A percentile compares a stretch with the other conserved stretches of the same genome.
These are phyloP conservation scores for Blastobasis lacticolella DNA, from an alignment of 2,888 invertebrate genomes.

Conservation along the genomic window DNA sequence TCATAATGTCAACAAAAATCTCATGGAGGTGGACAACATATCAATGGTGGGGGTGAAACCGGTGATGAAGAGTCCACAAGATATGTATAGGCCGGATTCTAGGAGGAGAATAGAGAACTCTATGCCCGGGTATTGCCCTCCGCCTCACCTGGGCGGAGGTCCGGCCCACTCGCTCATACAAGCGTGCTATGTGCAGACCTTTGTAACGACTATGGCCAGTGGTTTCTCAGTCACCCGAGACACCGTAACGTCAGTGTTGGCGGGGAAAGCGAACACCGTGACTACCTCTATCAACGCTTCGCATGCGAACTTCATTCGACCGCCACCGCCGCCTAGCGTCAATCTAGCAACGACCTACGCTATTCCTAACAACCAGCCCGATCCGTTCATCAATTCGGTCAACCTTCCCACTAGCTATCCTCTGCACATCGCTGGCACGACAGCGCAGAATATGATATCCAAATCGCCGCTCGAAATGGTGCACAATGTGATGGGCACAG, in stretches of 20 bases:
- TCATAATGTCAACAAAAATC: conserved; percentile 65
- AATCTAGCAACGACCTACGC: conserved; percentile 59
- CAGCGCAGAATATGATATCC: conserved; percentile 67
- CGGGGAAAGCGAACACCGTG: conserved; percentile 83
- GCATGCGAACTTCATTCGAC: conserved; percentile 58
- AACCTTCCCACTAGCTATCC: conserved; percentile 63
- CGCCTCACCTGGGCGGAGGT: conserved; percentile 62
- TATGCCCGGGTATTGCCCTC: conserved; percentile 67
- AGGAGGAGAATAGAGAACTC: conserved; percentile 47
- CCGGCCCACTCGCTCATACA: conserved; percentile 60
- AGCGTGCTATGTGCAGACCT: conserved; percentile 59
- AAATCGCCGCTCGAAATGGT: conserved; percentile 84
- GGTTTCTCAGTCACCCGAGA: conserved; percentile 85
- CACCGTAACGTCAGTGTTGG: conserved; percentile 86
- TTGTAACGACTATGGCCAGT: conserved; percentile 75
- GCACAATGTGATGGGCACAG: conserved; percentile 82
- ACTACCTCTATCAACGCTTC: conserved; percentile 83
- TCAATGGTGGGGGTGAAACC: conserved; percentile 67
- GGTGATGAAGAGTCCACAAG: conserved; percentile 37
- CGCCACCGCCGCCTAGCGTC: conserved; percentile 55
- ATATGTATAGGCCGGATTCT: conserved; percentile 39
- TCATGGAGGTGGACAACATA: conserved; percentile 70
- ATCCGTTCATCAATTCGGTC: conserved; percentile 63
- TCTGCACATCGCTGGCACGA: conserved; percentile 62
- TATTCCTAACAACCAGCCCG: conserved; percentile 64